phyloP scores from a whole-genome alignment of 2,797 vertebrate species.

The Melanotaenia parkinsoni region DNA sequence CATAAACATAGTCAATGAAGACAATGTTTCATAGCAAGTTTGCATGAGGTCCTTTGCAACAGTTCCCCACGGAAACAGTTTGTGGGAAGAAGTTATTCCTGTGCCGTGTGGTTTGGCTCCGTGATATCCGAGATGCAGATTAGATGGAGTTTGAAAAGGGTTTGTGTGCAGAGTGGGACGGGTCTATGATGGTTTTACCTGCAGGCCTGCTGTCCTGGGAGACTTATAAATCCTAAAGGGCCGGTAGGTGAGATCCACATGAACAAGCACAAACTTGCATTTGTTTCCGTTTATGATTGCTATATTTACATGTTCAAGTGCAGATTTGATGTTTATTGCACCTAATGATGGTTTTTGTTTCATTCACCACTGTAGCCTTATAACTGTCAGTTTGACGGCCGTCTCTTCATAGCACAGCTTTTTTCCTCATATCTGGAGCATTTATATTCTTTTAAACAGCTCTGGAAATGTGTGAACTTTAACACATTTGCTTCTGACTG shows the following conservation, averaged over 20 bases:
- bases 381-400: background rate
- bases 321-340: background rate
- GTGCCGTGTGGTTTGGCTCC: background rate
- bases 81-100: background rate
- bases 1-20: background rate
- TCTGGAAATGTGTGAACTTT: background rate
- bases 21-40: background rate
- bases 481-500: conserved; percentile 1
- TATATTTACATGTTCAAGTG: background rate
- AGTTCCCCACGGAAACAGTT: background rate
- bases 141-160: background rate
- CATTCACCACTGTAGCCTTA: conserved; percentile 1
- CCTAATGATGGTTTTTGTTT: background rate
- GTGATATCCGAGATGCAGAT: background rate
- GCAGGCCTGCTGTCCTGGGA: background rate
- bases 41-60: background rate
- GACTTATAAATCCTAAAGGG: background rate
- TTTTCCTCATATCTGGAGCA: background rate
- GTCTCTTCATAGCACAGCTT: background rate
- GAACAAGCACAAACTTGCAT: background rate
- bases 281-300: background rate
- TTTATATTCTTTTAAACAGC: background rate
- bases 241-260: background rate
- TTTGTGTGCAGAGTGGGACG: background rate
- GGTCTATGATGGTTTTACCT: background rate